These are phyloP conservation scores for Camelus bactrianus DNA, from an alignment of 2,113 vertebrate genomes.

Conservation along the genomic window DNA sequence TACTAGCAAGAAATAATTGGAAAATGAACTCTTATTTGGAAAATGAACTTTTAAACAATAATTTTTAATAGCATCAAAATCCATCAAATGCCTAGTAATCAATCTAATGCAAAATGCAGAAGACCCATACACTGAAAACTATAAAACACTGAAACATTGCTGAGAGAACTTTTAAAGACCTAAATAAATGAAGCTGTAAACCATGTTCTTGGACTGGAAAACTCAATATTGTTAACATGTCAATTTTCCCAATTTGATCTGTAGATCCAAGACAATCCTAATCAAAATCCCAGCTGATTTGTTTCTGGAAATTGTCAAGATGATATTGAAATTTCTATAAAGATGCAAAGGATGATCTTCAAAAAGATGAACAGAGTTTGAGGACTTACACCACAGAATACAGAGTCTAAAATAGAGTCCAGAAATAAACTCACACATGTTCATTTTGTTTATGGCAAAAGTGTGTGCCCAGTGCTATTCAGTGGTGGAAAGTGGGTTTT, in stretches of 20 bases:
- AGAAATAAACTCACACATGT: neutral
- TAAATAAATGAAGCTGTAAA: neutral
- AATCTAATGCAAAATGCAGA: neutral
- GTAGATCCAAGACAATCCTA: too few species aligned
- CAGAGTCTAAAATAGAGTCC: neutral
- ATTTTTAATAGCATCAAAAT: constrained; percentile 24
- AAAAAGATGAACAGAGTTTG: neutral
- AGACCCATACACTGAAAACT: neutral
- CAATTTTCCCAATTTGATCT: too few species aligned
- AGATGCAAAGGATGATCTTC: neutral
- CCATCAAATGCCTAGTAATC: neutral
- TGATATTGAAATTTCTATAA: neutral
- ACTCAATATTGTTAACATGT: neutral
- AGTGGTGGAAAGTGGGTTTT: neutral
- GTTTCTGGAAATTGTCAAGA: neutral
- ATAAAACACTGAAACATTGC: neutral
- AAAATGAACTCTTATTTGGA: neutral
- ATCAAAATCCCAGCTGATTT: neutral
- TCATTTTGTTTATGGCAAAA: neutral
- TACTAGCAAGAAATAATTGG: neutral
- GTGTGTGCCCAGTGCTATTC: neutral
- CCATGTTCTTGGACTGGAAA: neutral
- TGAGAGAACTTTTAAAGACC: neutral
- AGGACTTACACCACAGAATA: neutral
- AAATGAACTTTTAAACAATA: neutral